These are phyloP conservation scores for Pygocentrus nattereri DNA, from an alignment of 2,797 vertebrate genomes.

Conservation along the genomic window DNA sequence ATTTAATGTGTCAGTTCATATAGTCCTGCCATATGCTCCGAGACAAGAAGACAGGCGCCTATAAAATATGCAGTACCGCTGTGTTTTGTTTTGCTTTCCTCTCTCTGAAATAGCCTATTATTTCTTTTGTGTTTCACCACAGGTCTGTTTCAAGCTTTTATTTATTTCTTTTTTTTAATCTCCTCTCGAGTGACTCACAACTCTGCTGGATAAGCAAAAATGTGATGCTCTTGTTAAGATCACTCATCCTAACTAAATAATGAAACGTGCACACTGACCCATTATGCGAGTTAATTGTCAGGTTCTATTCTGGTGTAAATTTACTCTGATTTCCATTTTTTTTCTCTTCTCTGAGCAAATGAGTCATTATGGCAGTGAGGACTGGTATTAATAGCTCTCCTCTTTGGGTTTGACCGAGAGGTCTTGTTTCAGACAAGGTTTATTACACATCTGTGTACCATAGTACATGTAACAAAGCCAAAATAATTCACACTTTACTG, in stretches of 20 bases:
- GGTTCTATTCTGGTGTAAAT: slow-evolving; percentile 13
- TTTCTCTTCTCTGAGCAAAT: slow-evolving; percentile 16
- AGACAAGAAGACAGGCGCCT: slow-evolving; percentile 54
- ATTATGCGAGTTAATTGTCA: slow-evolving; percentile 3
- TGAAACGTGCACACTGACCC: neutral
- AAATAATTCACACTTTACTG: slow-evolving; percentile 48
- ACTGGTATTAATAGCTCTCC: slow-evolving; percentile 44
- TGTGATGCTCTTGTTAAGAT: neutral
- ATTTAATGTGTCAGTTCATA: slow-evolving; percentile 69
- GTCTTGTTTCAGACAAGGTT: slow-evolving; percentile 51
- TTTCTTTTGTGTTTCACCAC: neutral
- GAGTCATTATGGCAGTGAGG: slow-evolving; percentile 32
- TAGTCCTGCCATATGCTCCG: slow-evolving; percentile 47
- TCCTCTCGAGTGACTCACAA: neutral
- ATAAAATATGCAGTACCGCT: slow-evolving; percentile 56
- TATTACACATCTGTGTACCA: slow-evolving; percentile 45
- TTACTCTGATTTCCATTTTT: slow-evolving; percentile 22
- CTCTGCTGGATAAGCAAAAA: neutral
- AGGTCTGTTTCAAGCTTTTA: neutral
- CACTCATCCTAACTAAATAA: slow-evolving; percentile 11
- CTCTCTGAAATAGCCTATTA: neutral
- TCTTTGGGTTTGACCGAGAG: slow-evolving; percentile 37
- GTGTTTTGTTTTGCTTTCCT: slow-evolving; percentile 25
- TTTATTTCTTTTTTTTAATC: slow-evolving; percentile 2
- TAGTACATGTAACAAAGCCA: slow-evolving; percentile 52